Base-by-base conservation (phyloP, 2,888 invertebrate species). In the Leptopterna dolabrata region DNA sequence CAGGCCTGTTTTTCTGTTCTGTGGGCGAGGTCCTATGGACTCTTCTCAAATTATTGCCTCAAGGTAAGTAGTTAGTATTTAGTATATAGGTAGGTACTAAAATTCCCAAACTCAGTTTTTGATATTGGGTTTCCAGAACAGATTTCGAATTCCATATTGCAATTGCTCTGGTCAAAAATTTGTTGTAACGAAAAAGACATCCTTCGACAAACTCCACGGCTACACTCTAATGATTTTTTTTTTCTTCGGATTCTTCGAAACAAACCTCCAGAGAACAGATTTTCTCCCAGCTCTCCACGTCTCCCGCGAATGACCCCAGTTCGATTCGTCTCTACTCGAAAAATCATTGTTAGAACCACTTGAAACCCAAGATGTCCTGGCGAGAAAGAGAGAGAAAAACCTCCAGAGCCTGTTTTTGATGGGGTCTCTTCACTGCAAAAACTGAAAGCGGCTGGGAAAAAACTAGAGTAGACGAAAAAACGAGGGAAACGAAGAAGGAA, bases 271-370 rank as follows among this genome's bases (percentile, higher is more conserved):
- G 24, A 19, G 24, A 24, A 7, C 24, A 24, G 3, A 24, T 63
- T 63, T 63, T 55, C 16, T 16, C 16, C 19, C 6, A 63, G 63
- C 63, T 63, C 63, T 63, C 19, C 63, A 24, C 63, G 24, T 63
- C 27, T 63, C 24, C 27, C 63, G 63, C 24, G 24, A 63, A 63
- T 63, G 63, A 63, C 63, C 63, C 13, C 27, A 4, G 24, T 63
- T 24, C 27, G 63, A 24, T 19, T 24, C 24, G 11, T 2, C 7
- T 24, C 19, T 24, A 19, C n/a, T 4, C 6, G 19, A 24, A 63
- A 63, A 63, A 63, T 63, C 63, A 63, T 63, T 63, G 63, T 63
- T 63, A 24, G 63, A 63, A 63, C 63, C 63, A 63, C 63, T 63
- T 51, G n/a, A 51, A 51, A 51, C 63, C 63, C 6, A 27, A 63